phyloP scores from a whole-genome alignment of 2,797 vertebrate genomes.

The Poeciliopsis gracilis region DNA sequence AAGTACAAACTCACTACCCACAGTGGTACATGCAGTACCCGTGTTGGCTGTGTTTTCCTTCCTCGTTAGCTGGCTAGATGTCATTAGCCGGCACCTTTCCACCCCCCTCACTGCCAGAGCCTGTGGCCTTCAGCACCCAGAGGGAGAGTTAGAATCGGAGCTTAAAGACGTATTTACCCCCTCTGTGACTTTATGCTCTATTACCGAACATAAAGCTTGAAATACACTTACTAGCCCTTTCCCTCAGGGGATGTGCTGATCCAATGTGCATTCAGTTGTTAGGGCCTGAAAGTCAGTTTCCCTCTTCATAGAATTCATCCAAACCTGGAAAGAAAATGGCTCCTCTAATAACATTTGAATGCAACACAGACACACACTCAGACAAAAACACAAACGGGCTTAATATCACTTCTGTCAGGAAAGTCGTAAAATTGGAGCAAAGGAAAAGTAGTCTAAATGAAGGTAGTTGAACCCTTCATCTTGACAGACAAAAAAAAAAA shows the following conservation, averaged over 20 bases:
- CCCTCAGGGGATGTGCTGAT: conserved; percentile 28
- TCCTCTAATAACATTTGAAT: conserved; percentile 1
- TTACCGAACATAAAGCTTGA: conserved; percentile 40
- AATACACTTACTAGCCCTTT: conserved; percentile 17
- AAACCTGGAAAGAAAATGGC: conserved; percentile 16
- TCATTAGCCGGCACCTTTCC: conserved; percentile 62
- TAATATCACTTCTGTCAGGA: conserved; percentile 11
- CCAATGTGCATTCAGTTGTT: conserved; percentile 47
- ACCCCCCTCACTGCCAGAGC: conserved; percentile 44
- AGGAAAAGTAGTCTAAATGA: background rate
- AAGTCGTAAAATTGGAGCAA: background rate
- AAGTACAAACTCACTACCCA: conserved; percentile 6
- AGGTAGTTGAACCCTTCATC: background rate
- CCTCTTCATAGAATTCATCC: conserved; percentile 22
- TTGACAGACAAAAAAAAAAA: background rate
- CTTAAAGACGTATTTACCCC: conserved; percentile 75
- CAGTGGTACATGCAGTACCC: background rate
- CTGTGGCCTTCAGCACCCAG: conserved; percentile 55
- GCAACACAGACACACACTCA: too few relatives aligned
- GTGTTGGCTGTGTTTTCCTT: conserved; percentile 53
- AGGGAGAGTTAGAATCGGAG: conserved; percentile 66
- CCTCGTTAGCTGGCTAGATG: conserved; percentile 66
- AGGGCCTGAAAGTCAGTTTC: conserved; percentile 19
- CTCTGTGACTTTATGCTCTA: conserved; percentile 65
- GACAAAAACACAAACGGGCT: conserved; percentile 1